phyloP scores from a whole-genome alignment of 2,888 invertebrate genomes.

The Ctena decussata region DNA sequence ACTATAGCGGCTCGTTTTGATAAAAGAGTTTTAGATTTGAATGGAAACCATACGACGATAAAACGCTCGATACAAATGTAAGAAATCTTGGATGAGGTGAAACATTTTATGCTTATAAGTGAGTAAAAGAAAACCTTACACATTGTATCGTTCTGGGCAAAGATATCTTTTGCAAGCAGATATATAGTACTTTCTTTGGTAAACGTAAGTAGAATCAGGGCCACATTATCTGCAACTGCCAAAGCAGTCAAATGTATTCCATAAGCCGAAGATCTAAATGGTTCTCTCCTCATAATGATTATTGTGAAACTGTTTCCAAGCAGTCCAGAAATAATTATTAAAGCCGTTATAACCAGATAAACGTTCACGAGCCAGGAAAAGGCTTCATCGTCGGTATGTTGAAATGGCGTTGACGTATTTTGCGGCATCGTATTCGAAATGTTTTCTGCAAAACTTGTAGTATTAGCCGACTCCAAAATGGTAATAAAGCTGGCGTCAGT shows the following conservation, averaged over 20 bases:
- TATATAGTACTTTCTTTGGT: slow-evolving; percentile 60
- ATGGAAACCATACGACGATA: slow-evolving; percentile 68
- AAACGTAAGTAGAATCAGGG: slow-evolving; percentile 62
- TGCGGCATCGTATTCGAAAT: too few relatives aligned
- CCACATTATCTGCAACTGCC: slow-evolving; percentile 64
- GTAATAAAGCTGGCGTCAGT: too few relatives aligned
- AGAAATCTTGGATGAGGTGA: slow-evolving; percentile 70
- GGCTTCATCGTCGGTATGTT: too few relatives aligned
- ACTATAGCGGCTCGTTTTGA: slow-evolving; percentile 48
- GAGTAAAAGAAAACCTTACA: slow-evolving; percentile 69
- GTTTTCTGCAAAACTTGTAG: too few relatives aligned
- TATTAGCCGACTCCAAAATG: too few relatives aligned
- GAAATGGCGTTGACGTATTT: too few relatives aligned
- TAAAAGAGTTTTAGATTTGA: slow-evolving; percentile 54
- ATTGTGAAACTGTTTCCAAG: slow-evolving; percentile 61
- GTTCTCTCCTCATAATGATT: slow-evolving; percentile 53
- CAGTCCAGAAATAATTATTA: too few relatives aligned
- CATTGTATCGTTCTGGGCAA: slow-evolving; percentile 56
- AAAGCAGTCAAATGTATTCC: slow-evolving; percentile 63
- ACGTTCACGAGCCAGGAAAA: too few relatives aligned
- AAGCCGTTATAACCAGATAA: too few relatives aligned
- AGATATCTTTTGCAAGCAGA: slow-evolving; percentile 55
- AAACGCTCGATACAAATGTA: slow-evolving; percentile 70
- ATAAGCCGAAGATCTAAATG: slow-evolving; percentile 49
- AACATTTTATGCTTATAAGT: slow-evolving; percentile 63